Base-by-base conservation (phyloP, 2,113 vertebrate species). In the Ceyx margarethae region DNA sequence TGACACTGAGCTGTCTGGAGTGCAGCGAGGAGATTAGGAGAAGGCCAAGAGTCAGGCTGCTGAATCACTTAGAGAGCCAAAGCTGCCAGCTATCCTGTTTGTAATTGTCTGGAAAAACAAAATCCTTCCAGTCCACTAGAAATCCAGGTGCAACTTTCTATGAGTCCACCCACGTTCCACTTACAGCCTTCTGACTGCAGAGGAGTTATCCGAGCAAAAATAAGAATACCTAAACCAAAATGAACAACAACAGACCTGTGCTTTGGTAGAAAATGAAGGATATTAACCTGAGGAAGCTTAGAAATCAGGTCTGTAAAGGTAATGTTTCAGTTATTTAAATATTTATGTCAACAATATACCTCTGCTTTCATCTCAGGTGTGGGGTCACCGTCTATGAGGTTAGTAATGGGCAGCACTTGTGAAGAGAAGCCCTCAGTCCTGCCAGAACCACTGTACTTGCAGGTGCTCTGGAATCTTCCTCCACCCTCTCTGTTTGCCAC, bases 41-140 rank as follows among this genome's bases (percentile, higher is more conserved):
- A 86, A 85, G 58, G 29, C 46, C 77, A 92, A 69, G 45, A 87
- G 80, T 94, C 72, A 92, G 64, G 74, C 61, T 75, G 54, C 40
- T 90, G 58, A 11, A 51, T 95, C 25, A 10, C 20, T 81, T n/a
- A 88, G 71, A 81, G 72, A 91, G 68, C 81, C 71, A 95, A 89
- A 93, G 35, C 61, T 91, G 80, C 66, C 93, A 93, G 21, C 46
- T 80, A 57, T 80, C 46, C 91, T 90, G 87, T 91, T 6, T 92
- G 35, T n/a, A 61, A 66, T 28, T 77, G 23, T 74, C 37, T 81
- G 16, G 17, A 6, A 54, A 56, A 86, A 79, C 80, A 68, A 35
- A 33, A 45, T 83, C 40, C 5, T 69, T 88, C 33, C 62, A 86
- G 31, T 65, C 64, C 42, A 72, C 23, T 17, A 81, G 75, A 92